Percentiles rank a stretch among this genome's conserved stretches.
Evolutionary conservation across 2,797 vertebrate genomes (phyloP).

Genomic region (Chrosomus eos): DNA sequence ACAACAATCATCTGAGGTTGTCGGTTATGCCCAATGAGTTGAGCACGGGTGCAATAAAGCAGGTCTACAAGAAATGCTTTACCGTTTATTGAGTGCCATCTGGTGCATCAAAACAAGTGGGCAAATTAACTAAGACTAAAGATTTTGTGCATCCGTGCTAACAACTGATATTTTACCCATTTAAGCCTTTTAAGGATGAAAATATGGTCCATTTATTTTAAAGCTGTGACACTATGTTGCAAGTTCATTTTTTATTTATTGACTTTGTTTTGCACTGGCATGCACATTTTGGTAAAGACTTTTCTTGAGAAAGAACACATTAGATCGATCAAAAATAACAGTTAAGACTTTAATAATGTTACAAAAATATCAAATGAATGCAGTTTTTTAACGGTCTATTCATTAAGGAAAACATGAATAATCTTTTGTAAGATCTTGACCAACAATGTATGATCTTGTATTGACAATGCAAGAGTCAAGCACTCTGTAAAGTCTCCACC

Average conservation of each 20-base stretch:
- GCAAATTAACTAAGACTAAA: slow-evolving; percentile 56
- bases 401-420: too few species aligned
- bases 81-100: slow-evolving; percentile 61
- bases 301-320: not conserved
- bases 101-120: slow-evolving; percentile 53
- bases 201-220: slow-evolving; percentile 9
- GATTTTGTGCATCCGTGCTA: slow-evolving; percentile 39
- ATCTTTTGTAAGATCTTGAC: too few species aligned
- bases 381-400: too few species aligned
- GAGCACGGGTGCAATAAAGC: slow-evolving; percentile 80
- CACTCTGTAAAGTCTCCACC: too few species aligned
- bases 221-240: not conserved
- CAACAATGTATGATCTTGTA: too few species aligned
- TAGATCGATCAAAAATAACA: not conserved
- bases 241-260: not conserved
- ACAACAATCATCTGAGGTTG: slow-evolving; percentile 81
- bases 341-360: too few species aligned
- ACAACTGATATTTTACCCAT: slow-evolving; percentile 41
- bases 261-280: not conserved
- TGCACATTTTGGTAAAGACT: not conserved
- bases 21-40: slow-evolving; percentile 81
- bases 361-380: too few species aligned
- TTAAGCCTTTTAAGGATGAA: not conserved
- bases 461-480: too few species aligned
- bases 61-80: slow-evolving; percentile 76